Evolutionary conservation across 2,113 vertebrate species (phyloP).

Genomic region (Chaetodon auriga): DNA sequence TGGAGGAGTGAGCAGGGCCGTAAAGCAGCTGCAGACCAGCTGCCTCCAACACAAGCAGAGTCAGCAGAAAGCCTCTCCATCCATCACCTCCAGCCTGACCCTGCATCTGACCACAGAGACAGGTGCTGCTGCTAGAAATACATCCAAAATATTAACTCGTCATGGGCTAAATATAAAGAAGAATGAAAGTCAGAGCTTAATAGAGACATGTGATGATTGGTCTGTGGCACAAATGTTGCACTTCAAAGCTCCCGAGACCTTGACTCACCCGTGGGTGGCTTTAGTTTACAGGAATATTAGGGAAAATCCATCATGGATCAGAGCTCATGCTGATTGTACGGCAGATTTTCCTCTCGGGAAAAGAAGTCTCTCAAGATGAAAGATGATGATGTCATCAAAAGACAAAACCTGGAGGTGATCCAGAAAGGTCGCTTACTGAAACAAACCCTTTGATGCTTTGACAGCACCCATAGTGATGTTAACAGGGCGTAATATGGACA

Average conservation of each 20-base stretch:
- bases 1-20: constrained; percentile 34
- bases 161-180: constrained; percentile 64
- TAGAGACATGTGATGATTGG: neutral
- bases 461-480: neutral
- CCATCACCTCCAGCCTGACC: constrained; percentile 52
- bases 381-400: neutral
- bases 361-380: neutral
- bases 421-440: neutral
- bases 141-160: constrained; percentile 23
- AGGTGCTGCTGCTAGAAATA: constrained; percentile 73
- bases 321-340: neutral
- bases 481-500: neutral
- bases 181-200: constrained; percentile 61
- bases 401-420: constrained; percentile 1
- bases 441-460: neutral
- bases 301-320: neutral
- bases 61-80: constrained; percentile 67
- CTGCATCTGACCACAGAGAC: constrained; percentile 54
- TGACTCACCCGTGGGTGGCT: constrained; percentile 25
- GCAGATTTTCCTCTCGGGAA: neutral
- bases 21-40: constrained; percentile 64
- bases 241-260: neutral
- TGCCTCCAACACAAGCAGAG: constrained; percentile 60
- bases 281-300: neutral
- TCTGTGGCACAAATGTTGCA: constrained; percentile 7